These are phyloP conservation scores for Haliaeetus leucogaster DNA, from an alignment of 2,113 vertebrate genomes.

Conservation along the genomic window DNA sequence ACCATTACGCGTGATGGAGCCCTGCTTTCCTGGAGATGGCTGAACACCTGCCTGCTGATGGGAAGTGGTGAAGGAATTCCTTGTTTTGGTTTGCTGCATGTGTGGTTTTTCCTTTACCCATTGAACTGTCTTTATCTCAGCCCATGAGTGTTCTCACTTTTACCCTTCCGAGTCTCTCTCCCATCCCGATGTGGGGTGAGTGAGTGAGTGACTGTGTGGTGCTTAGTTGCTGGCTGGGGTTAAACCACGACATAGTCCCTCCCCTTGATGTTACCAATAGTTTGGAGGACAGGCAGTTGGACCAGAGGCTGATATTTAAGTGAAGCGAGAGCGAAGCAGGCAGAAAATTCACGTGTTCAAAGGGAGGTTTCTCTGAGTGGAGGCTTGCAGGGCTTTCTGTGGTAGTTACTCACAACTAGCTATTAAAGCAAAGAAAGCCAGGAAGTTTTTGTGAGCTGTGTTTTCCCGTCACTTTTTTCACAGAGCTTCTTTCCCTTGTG, in stretches of 20 bases:
- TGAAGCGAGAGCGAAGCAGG: background rate
- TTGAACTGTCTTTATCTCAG: no score
- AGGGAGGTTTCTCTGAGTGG: background rate
- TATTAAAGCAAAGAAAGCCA: background rate
- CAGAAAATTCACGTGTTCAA: background rate
- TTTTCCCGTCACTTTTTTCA: background rate
- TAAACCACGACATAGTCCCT: background rate
- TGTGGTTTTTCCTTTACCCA: no score
- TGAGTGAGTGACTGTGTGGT: no score
- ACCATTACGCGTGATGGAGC: rapidly evolving
- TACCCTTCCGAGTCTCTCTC: no score
- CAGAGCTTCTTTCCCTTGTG: background rate
- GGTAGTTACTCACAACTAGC: background rate
- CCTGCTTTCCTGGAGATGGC: no score
- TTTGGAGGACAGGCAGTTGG: background rate
- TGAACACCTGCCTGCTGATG: no score
- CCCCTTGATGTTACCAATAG: background rate
- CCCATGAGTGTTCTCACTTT: no score
- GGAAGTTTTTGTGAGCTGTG: background rate
- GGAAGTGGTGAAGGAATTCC: no score
- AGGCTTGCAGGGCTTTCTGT: background rate
- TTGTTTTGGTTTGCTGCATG: no score
- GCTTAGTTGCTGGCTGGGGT: no score
- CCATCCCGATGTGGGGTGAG: no score
- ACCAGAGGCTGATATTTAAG: background rate